A percentile compares a stretch with the other conserved stretches of the same genome.
Conservation (phyloP, 2,888 invertebrate genomes). For the Orthosia gothica region DNA sequence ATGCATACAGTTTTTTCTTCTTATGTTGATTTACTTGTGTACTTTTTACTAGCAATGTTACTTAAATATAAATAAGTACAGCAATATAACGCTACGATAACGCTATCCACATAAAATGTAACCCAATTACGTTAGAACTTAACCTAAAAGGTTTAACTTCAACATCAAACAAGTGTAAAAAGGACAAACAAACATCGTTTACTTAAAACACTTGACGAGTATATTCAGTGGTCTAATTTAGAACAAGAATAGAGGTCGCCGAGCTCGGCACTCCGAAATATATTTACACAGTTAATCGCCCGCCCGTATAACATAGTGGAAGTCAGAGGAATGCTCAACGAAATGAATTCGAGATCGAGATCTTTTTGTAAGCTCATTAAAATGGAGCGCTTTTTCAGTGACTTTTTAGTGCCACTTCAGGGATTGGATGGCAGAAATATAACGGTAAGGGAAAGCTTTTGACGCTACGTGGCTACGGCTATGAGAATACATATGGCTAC, state of each 20-base stretch:
- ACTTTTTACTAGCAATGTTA: not conserved
- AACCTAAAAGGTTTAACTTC: constrained; percentile 39
- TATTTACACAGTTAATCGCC: constrained; percentile 53
- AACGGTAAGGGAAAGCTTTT: constrained; percentile 44
- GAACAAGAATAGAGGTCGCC: constrained; percentile 35
- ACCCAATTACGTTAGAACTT: constrained; percentile 35
- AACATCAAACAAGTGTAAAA: constrained; percentile 38
- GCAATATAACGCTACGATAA: not conserved
- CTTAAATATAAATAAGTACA: not conserved
- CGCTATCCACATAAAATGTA: not conserved
- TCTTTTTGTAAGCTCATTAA: constrained; percentile 52
- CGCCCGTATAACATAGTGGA: constrained; percentile 28
- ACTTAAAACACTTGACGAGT: constrained; percentile 52
- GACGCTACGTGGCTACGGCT: constrained; percentile 63
- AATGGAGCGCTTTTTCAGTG: constrained; percentile 57
- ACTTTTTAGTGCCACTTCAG: constrained; percentile 64
- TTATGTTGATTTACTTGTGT: not conserved
- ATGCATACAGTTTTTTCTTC: not conserved
- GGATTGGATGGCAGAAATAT: constrained; percentile 63
- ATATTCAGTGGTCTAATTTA: constrained; percentile 48
- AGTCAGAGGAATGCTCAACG: constrained; percentile 34
- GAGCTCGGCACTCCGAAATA: constrained; percentile 34
- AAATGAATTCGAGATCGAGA: constrained; percentile 29
- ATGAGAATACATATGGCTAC: constrained; percentile 55
- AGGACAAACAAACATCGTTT: constrained; percentile 49